These are phyloP conservation scores for Embiotoca jacksoni DNA, from an alignment of 2,113 vertebrate genomes.

Conservation along the genomic window DNA sequence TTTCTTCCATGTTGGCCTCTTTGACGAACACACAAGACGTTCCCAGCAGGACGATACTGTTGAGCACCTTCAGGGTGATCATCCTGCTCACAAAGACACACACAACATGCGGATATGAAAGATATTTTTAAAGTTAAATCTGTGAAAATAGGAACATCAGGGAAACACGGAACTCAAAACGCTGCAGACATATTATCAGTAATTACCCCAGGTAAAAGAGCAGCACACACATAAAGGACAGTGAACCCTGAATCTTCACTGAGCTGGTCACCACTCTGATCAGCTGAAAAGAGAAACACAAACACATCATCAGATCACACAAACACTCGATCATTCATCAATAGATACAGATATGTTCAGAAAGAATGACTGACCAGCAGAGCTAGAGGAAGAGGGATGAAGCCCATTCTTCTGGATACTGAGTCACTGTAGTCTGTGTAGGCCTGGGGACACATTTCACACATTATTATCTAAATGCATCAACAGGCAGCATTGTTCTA, in stretches of 20 bases:
- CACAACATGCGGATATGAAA: neutral
- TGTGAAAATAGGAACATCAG: neutral
- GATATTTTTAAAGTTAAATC: neutral
- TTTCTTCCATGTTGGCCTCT: slow-evolving; percentile 98
- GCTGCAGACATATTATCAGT: neutral
- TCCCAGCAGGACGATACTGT: slow-evolving; percentile 95
- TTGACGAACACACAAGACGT: slow-evolving; percentile 97
- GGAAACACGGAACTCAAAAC: neutral
- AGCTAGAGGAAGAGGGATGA: slow-evolving; percentile 97
- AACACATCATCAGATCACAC: neutral
- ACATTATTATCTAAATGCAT: slow-evolving; percentile 10
- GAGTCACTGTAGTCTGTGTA: slow-evolving; percentile 99
- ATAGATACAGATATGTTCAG: neutral
- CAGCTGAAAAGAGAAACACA: slow-evolving; percentile 83
- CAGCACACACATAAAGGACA: slow-evolving; percentile 92
- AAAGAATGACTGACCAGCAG: slow-evolving; percentile 89
- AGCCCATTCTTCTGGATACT: slow-evolving; percentile 97
- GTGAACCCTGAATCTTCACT: slow-evolving; percentile 95
- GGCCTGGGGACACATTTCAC: slow-evolving; percentile 84
- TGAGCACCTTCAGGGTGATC: slow-evolving; percentile 96
- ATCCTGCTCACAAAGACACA: slow-evolving; percentile 84
- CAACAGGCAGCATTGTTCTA: slow-evolving; percentile 3
- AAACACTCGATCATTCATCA: neutral
- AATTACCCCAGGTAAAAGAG: slow-evolving; percentile 98
- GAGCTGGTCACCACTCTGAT: slow-evolving; percentile 97